phyloP scores from a whole-genome alignment of 2,888 invertebrate species.

The Chrysolina haemoptera region DNA sequence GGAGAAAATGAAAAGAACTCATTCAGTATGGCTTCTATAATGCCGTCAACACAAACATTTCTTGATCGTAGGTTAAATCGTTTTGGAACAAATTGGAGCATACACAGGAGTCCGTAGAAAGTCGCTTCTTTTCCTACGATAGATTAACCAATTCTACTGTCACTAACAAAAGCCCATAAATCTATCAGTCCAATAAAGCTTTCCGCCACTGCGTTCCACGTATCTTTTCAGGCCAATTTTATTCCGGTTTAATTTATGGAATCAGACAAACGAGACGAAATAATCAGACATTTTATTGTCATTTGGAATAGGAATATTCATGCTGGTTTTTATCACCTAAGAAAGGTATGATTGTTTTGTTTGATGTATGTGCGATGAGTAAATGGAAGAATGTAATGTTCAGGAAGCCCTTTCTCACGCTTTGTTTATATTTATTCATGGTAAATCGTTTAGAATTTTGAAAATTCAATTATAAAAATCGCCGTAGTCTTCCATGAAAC shows the following conservation, averaged over 20 bases:
- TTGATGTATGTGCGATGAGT: not conserved
- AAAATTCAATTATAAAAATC: too few species aligned
- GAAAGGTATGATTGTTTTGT: not conserved
- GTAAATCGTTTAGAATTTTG: too few species aligned
- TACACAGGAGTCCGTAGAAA: conserved; percentile 37
- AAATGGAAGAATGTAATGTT: not conserved
- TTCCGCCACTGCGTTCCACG: conserved; percentile 28
- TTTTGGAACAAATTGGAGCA: conserved; percentile 43
- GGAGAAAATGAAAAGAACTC: not conserved
- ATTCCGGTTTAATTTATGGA: conserved; percentile 23
- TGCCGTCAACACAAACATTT: conserved; percentile 42
- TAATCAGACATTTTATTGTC: conserved; percentile 24
- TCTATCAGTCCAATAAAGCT: conserved; percentile 42
- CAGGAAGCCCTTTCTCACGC: too few species aligned
- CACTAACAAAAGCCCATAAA: conserved; percentile 43
- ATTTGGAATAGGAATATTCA: conserved; percentile 17
- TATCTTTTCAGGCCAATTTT: conserved; percentile 16
- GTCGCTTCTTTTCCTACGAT: conserved; percentile 43
- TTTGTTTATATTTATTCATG: too few species aligned
- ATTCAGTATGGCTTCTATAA: conserved; percentile 33
- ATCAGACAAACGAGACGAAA: conserved; percentile 21
- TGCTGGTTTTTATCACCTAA: conserved; percentile 6
- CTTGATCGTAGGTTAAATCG: conserved; percentile 40
- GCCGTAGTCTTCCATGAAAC: too few species aligned
- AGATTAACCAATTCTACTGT: conserved; percentile 45